Conservation (phyloP, 35 echinoderm and acorn worm genomes). For the Ptychodera flava region DNA sequence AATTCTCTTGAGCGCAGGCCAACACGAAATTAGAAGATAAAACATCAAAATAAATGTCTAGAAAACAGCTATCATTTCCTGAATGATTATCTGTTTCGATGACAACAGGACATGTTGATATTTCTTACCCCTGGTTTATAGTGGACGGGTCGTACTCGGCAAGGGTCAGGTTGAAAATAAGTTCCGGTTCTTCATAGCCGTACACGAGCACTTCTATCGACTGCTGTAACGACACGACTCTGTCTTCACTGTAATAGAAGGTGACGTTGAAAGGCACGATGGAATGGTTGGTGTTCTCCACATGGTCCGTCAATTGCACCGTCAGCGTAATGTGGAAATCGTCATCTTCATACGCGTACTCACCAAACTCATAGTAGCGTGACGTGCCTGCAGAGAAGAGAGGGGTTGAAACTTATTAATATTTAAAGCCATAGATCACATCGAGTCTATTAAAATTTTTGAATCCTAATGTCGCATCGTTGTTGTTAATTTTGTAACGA, state of each 20-base stretch:
- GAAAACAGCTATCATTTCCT: no score
- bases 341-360: constrained; percentile 36
- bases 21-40: no score
- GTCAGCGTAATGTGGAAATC: constrained; percentile 68
- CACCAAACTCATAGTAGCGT: constrained; percentile 67
- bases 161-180: constrained; percentile 70
- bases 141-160: constrained; percentile 49
- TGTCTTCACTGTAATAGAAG: constrained; percentile 62
- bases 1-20: no score
- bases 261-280: constrained; percentile 40
- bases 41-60: no score
- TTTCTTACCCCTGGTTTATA: constrained; percentile 72
- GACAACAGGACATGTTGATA: no score
- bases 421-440: no score
- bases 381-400: constrained; percentile 47
- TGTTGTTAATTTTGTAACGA: no score
- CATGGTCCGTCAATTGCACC: constrained; percentile 78
- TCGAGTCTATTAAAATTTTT: no score
- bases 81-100: no score
- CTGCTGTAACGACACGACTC: constrained; percentile 28
- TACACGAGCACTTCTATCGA: constrained; percentile 38
- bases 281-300: constrained; percentile 33
- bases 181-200: constrained; percentile 32
- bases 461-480: no score
- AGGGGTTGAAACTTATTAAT: not conserved